These are phyloP conservation scores for Ascaphus truei DNA, from an alignment of 2,113 vertebrate genomes.

Conservation along the genomic window DNA sequence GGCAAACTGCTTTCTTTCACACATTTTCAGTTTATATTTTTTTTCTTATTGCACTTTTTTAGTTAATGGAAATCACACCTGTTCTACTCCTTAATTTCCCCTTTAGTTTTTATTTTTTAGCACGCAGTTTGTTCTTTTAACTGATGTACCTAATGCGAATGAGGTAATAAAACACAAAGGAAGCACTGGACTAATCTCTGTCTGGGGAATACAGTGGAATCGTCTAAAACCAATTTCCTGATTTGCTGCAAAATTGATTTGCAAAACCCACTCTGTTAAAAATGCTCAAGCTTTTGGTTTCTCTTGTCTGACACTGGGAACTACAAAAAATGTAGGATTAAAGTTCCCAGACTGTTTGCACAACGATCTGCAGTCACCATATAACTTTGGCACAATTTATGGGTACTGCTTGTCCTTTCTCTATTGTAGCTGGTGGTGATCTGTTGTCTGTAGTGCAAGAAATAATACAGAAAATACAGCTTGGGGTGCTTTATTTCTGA, in stretches of 20 bases:
- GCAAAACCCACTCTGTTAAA: conserved; percentile 15
- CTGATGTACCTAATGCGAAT: conserved; percentile 8
- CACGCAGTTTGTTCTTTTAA: not conserved
- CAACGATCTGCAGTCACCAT: not conserved
- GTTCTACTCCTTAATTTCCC: not conserved
- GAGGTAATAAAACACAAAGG: conserved; percentile 12
- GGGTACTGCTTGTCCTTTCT: not conserved
- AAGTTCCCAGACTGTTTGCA: conserved; percentile 7
- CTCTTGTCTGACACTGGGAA: conserved; percentile 9
- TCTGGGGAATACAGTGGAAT: not conserved
- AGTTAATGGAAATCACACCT: conserved; percentile 6
- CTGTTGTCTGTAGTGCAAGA: too few species aligned
- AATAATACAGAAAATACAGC: too few species aligned
- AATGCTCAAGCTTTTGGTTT: not conserved
- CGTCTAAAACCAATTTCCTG: conserved; percentile 10
- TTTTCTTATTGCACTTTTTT: not conserved
- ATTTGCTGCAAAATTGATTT: not conserved
- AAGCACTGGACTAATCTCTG: not conserved
- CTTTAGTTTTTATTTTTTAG: not conserved
- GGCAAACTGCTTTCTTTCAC: not conserved
- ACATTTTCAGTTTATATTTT: not conserved
- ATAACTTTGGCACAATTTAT: not conserved
- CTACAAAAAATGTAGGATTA: conserved; percentile 8
- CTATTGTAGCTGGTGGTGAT: not conserved
- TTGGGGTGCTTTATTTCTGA: too few species aligned